A percentile compares a stretch with the other conserved stretches of the same genome.
Evolutionary conservation across 2,888 invertebrate genomes (phyloP).

Genomic region (Eupithecia tripunctaria): DNA sequence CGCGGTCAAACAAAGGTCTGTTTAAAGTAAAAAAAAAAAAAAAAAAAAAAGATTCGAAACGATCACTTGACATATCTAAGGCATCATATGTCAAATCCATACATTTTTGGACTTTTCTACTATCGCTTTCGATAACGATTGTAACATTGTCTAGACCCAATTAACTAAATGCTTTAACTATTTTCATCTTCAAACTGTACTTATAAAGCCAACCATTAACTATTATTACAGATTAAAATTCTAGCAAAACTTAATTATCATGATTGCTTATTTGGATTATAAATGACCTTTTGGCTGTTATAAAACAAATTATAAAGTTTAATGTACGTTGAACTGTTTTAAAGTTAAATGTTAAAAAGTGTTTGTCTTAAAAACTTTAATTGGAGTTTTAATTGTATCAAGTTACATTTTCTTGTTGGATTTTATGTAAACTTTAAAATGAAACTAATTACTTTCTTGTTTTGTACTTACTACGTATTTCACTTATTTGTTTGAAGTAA

Average conservation of each 20-base stretch:
- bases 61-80: too few relatives aligned
- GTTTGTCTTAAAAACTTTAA: slow-evolving; percentile 21
- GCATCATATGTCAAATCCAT: too few relatives aligned
- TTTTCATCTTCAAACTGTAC: not conserved
- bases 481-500: not conserved
- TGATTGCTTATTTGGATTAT: slow-evolving; percentile 29
- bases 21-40: too few relatives aligned
- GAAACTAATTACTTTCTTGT: slow-evolving; percentile 1
- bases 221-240: not conserved
- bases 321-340: slow-evolving; percentile 18
- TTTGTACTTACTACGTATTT: not conserved
- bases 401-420: slow-evolving; percentile 13
- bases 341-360: slow-evolving; percentile 20
- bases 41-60: too few relatives aligned
- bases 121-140: too few relatives aligned
- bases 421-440: slow-evolving; percentile 8
- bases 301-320: slow-evolving; percentile 22
- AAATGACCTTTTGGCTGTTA: slow-evolving; percentile 25
- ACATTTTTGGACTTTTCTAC: too few relatives aligned
- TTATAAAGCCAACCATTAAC: not conserved
- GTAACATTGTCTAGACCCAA: too few relatives aligned
- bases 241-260: slow-evolving; percentile 19
- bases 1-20: too few relatives aligned
- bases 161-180: not conserved
- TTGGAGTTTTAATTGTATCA: slow-evolving; percentile 23